Percentiles rank a stretch among this genome's conserved stretches.
Conservation (phyloP, 2,888 invertebrate species). For the Icerya purchasi region DNA sequence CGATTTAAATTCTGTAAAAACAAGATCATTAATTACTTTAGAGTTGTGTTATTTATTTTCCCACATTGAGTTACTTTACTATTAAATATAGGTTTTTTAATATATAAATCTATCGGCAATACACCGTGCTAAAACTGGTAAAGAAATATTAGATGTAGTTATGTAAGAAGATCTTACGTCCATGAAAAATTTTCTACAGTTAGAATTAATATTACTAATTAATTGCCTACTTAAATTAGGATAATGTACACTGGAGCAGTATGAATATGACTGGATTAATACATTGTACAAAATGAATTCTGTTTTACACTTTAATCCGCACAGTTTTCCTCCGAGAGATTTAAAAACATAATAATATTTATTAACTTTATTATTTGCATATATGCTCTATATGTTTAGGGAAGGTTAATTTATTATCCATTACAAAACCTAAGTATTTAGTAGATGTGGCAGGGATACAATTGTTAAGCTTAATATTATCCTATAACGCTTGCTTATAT, state of each 20-base stretch:
- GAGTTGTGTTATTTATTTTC: not conserved
- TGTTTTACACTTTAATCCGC: not conserved
- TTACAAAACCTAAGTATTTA: not conserved
- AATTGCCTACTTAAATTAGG: not conserved
- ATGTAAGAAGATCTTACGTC: not conserved
- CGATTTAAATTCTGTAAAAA: not conserved
- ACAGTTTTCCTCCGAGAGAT: not conserved
- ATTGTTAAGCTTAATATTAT: not conserved
- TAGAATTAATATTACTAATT: not conserved
- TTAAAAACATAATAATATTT: not conserved
- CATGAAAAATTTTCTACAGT: not conserved
- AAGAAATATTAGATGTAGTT: not conserved
- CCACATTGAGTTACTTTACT: not conserved
- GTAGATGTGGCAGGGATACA: not conserved
- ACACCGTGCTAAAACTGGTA: not conserved
- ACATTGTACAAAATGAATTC: not conserved
- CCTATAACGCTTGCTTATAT: not conserved
- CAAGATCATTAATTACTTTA: not conserved
- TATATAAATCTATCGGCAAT: not conserved
- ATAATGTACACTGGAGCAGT: not conserved
- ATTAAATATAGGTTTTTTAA: not conserved
- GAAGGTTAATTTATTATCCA: not conserved
- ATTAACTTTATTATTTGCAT: not conserved
- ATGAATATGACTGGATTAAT: not conserved
- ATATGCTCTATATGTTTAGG: too few relatives aligned